These are phyloP conservation scores for Catalaphyllia jardinei DNA, from an alignment of 64 coral and sea anemone genomes.

Conservation along the genomic window DNA sequence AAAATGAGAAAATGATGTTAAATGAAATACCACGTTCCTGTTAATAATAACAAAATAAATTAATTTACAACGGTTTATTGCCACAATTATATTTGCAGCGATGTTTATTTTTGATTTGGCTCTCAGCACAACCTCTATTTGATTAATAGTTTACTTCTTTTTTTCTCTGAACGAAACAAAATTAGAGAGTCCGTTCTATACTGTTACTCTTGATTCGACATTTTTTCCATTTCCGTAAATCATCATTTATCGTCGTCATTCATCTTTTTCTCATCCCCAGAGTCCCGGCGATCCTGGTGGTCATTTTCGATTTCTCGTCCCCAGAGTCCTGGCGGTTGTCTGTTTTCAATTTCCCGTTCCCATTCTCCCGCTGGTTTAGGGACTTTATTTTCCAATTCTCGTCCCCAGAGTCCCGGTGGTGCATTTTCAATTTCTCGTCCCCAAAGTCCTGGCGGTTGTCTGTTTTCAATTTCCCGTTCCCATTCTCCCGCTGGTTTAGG, in stretches of 20 bases:
- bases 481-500: not conserved
- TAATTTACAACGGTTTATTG: no score
- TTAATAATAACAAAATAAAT: no score
- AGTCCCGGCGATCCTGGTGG: not conserved
- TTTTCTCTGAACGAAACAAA: not conserved
- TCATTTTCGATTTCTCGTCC: not conserved
- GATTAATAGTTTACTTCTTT: not conserved
- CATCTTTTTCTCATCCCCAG: not conserved
- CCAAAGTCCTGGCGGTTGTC: not conserved
- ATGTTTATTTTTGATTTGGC: no score
- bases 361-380: not conserved
- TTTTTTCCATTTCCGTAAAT: not conserved
- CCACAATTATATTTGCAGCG: no score
- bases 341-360: not conserved
- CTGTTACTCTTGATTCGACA: not conserved
- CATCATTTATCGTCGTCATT: not conserved
- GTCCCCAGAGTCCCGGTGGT: not conserved
- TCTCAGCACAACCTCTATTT: no score
- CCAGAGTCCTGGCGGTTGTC: not conserved
- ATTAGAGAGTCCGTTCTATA: not conserved
- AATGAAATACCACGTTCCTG: no score
- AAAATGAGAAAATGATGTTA: no score
- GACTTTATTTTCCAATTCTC: not conserved
- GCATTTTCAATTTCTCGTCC: not conserved
- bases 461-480: not conserved